Evolutionary conservation across 2,113 vertebrate species (phyloP).

Genomic region (Andinoacara biseriatus): DNA sequence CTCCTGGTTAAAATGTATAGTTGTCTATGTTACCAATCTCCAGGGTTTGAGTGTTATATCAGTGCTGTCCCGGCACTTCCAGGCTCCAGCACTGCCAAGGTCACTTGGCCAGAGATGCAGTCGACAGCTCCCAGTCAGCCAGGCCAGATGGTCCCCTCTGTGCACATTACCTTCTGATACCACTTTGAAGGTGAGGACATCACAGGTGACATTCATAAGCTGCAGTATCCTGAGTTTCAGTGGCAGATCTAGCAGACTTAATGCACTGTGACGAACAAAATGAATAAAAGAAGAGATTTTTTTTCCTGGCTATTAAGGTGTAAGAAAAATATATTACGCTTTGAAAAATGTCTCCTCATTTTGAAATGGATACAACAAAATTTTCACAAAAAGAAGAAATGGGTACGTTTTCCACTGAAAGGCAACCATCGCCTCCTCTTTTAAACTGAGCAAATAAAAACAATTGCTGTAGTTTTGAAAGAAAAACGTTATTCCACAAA

Average conservation of each 20-base stretch:
- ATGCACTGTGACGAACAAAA: neutral
- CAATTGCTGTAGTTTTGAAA: too few relatives aligned
- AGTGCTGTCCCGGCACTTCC: constrained; percentile 60
- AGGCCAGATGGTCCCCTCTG: constrained; percentile 77
- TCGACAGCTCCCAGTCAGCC: constrained; percentile 70
- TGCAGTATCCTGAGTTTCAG: constrained; percentile 19
- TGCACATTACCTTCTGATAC: constrained; percentile 63
- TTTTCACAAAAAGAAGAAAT: too few relatives aligned
- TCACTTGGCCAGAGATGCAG: constrained; percentile 72
- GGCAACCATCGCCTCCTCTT: neutral
- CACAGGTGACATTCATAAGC: constrained; percentile 62
- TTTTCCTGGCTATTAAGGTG: neutral
- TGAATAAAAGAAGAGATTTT: neutral
- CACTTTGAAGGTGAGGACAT: constrained; percentile 73
- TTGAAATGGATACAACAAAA: neutral
- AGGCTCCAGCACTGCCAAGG: constrained; percentile 70
- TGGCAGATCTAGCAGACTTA: constrained; percentile 7
- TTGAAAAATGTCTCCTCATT: neutral
- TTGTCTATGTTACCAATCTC: constrained; percentile 38
- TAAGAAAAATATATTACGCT: neutral
- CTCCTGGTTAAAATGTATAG: constrained; percentile 43
- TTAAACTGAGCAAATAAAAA: too few relatives aligned
- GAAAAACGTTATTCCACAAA: too few relatives aligned
- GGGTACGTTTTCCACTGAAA: neutral
- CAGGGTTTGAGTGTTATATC: constrained; percentile 59